Base-by-base conservation (phyloP, 2,797 vertebrate species). In the Schizopygopsis malacanthus region DNA sequence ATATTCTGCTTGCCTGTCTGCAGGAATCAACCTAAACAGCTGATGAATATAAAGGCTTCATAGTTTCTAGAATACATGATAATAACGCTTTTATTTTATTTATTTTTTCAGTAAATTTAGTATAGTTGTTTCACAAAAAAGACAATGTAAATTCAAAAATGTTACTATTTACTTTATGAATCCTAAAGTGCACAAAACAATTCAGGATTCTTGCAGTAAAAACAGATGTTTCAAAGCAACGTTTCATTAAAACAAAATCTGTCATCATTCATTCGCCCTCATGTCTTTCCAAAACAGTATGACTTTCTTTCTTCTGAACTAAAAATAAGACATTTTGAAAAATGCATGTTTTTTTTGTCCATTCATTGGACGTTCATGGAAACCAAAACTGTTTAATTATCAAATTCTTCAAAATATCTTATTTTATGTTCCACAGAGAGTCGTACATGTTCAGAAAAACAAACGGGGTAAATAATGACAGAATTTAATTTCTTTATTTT, bases 1-100 rank as follows among this genome's bases (percentile, higher is more conserved):
- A 88, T 79, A 6, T 69, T 67, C 61, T 63, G 52, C 65, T 73
- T 56, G 25, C 43, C 77, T 81, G 78, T 80, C 84, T 1, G 33
- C 54, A 37, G 12, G 22, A 61, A 61, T 80, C 54, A 72, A 25
- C 18, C 39, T 61, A 79, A 37, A 28, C 37, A 69, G 37, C 15
- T 25, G 52, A 72, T 61, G 20, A 80, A 63, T 50, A 59, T 81
- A 6, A 70, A 45, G 4, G 22, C 69, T 41, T 33, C 33, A 12
- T 45, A 45, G 41, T 45, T 41, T 4, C 7, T n/a, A 52, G 22
- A 63, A 33, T 63, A 79, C 3, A 79, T 11, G 4, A 67, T 47
- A 20, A 37, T 52, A 69, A 45, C n/a, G 25, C 43, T 54, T 54
- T 37, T 39, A 56, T 22, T 54, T 54, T 5, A 16, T 50, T n/a